phyloP scores from a whole-genome alignment of 2,888 invertebrate genomes.

The Chrysolina oricalcia region DNA sequence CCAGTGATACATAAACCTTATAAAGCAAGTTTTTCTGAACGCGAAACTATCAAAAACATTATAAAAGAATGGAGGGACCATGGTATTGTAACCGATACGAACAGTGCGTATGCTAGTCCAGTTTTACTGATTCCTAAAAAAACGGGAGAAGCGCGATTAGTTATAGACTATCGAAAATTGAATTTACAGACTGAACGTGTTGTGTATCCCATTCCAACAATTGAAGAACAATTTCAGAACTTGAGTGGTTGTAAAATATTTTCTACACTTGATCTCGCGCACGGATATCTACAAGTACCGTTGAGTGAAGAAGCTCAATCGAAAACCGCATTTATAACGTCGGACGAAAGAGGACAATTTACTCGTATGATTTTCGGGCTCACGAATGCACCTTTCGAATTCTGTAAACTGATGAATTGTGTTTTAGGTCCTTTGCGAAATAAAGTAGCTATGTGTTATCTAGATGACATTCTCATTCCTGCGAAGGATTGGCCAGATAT shows the following conservation, averaged over 20 bases:
- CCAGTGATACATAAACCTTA: no score
- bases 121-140: no score
- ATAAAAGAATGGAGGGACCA: no score
- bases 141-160: conserved; percentile 8
- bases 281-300: conserved; percentile 34
- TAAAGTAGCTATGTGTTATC: neutral
- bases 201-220: conserved; percentile 23
- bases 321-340: conserved; percentile 34
- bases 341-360: neutral
- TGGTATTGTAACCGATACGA: no score
- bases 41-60: no score
- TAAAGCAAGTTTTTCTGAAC: no score
- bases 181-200: conserved; percentile 21
- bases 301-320: conserved; percentile 19
- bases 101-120: no score
- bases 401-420: conserved; percentile 37
- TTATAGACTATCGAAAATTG: conserved; percentile 25
- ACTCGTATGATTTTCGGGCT: conserved; percentile 34
- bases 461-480: neutral
- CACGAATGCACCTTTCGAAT: conserved; percentile 43
- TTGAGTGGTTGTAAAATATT: conserved; percentile 30
- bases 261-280: conserved; percentile 17
- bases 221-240: neutral
- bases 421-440: conserved; percentile 6
- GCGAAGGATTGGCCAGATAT: neutral